Percentiles rank a stretch among this genome's conserved stretches.
phyloP scores from a whole-genome alignment of 2,888 invertebrate genomes.

The Monoplex corrugatus region DNA sequence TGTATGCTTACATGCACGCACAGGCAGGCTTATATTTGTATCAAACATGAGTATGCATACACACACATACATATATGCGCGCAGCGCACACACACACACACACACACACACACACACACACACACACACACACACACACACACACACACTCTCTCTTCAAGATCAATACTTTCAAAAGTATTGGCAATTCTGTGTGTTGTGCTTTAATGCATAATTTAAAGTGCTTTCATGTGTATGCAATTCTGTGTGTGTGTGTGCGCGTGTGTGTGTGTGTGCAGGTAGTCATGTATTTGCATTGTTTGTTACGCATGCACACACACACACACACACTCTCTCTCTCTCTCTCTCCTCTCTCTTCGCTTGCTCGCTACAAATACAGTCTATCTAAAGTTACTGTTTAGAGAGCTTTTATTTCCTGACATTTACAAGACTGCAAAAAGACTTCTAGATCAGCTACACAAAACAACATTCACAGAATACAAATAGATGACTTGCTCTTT shows the following conservation, averaged over 20 bases:
- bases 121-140: background rate
- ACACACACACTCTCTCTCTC: background rate
- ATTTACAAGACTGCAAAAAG: slow-evolving; percentile 6
- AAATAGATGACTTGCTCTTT: no score
- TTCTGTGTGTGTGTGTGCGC: background rate
- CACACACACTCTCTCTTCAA: no score
- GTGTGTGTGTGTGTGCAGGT: slow-evolving; percentile 10
- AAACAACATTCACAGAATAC: slow-evolving; percentile 32
- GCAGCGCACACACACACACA: background rate
- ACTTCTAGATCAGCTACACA: background rate
- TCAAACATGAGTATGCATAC: background rate
- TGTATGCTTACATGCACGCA: no score
- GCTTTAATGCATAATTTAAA: no score
- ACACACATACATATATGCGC: background rate
- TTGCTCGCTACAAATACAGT: no score
- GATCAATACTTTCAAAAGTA: no score
- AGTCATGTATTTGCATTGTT: no score
- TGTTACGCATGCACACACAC: background rate
- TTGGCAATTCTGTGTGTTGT: no score
- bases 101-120: slow-evolving; percentile 14
- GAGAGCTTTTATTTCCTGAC: slow-evolving; percentile 8
- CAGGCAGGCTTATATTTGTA: no score
- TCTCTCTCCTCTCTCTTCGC: background rate
- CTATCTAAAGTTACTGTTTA: background rate
- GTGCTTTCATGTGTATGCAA: background rate